phyloP scores from a whole-genome alignment of 2,113 vertebrate genomes.

The Platycercus adscitus region DNA sequence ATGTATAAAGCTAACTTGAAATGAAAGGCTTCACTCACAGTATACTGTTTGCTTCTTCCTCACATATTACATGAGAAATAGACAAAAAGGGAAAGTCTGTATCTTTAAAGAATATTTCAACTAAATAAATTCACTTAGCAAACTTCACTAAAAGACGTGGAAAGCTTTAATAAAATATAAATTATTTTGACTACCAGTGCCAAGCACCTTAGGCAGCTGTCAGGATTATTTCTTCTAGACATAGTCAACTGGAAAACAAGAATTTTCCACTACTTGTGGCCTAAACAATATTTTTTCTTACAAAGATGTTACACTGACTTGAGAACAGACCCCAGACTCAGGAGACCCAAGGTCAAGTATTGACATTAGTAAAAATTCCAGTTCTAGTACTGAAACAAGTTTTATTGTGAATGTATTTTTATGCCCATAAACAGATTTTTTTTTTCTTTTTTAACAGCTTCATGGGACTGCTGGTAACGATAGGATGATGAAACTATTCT shows the following conservation, averaged over 20 bases:
- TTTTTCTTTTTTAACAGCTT: background rate
- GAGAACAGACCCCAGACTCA: background rate
- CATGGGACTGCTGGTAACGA: background rate
- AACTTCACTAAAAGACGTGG: background rate
- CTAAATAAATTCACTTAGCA: background rate
- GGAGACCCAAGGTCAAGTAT: background rate
- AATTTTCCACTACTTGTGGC: background rate
- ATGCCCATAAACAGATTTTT: background rate
- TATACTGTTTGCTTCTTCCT: background rate
- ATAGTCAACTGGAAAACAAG: background rate
- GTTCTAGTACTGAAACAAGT: background rate
- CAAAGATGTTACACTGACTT: background rate
- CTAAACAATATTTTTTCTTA: slow-evolving; percentile 4
- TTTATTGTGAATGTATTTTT: background rate
- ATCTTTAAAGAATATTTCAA: background rate
- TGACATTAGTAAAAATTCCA: background rate
- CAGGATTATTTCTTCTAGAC: background rate
- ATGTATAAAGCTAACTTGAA: background rate
- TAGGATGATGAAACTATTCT: background rate
- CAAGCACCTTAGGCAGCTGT: background rate
- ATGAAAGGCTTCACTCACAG: background rate
- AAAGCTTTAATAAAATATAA: background rate
- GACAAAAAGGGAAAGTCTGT: background rate
- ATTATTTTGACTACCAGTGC: background rate
- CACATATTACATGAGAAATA: background rate